phyloP scores from a whole-genome alignment of 92 coral and sea anemone genomes.

The Muricea muricata region DNA sequence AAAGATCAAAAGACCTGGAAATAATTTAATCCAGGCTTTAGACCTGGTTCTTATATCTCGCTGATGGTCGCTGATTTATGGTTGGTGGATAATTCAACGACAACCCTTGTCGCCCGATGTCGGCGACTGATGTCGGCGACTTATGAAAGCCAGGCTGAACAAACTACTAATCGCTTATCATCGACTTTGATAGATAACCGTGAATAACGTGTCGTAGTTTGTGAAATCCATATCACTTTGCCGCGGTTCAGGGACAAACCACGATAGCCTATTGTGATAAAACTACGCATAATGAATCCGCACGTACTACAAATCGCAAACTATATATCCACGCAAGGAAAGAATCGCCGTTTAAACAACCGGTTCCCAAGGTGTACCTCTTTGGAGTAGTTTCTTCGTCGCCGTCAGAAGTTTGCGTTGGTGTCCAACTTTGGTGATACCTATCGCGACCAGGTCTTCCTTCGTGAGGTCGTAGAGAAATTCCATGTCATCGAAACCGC shows the following conservation, averaged over 20 bases:
- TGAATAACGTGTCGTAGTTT: no score
- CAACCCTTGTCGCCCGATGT: no score
- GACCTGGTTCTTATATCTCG: no score
- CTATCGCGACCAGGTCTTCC: conserved; percentile 89
- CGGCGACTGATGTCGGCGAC: no score
- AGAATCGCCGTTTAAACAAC: conserved; percentile 41
- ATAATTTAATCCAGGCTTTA: no score
- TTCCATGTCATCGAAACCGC: conserved; percentile 97
- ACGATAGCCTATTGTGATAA: no score
- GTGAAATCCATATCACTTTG: no score
- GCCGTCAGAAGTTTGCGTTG: conserved; percentile 93
- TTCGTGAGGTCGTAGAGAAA: conserved; percentile 86
- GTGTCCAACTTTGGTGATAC: conserved; percentile 88
- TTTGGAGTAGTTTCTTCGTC: conserved; percentile 68
- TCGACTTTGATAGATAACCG: neutral
- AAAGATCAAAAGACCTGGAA: neutral
- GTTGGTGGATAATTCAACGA: no score
- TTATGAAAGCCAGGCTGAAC: no score
- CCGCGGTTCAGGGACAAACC: neutral
- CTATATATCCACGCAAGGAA: neutral
- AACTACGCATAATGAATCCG: no score
- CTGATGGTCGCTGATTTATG: no score
- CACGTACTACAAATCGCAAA: no score
- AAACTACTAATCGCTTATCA: neutral
- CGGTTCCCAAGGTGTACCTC: conserved; percentile 36